Percentiles rank a stretch among this genome's conserved stretches.
Evolutionary conservation across 2,113 vertebrate species (phyloP).

Genomic region (Hypanus sabinus): DNA sequence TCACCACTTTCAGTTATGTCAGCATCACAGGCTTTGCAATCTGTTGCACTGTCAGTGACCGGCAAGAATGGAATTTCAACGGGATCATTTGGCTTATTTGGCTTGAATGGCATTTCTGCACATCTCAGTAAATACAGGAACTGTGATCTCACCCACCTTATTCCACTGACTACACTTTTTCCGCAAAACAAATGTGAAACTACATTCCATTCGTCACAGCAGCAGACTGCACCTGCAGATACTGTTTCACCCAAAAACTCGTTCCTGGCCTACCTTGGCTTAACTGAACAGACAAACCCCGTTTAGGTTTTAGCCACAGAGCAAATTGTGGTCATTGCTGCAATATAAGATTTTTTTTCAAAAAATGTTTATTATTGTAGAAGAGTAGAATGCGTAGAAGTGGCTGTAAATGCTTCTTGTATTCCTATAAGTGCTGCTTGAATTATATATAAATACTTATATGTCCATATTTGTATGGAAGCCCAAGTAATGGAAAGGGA

Average conservation of each 20-base stretch:
- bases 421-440: conserved; percentile 96
- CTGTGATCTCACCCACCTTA: conserved; percentile 85
- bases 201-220: conserved; percentile 80
- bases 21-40: conserved; percentile 92
- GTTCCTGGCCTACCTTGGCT: conserved; percentile 95
- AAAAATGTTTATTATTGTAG: conserved; percentile 46
- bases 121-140: conserved; percentile 82
- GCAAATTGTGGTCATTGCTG: conserved; percentile 65
- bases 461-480: conserved; percentile 37
- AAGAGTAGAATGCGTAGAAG: conserved; percentile 61
- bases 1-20: conserved; percentile 84
- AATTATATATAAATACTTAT: conserved; percentile 46
- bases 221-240: conserved; percentile 64
- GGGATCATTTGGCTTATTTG: conserved; percentile 61
- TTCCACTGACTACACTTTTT: conserved; percentile 94
- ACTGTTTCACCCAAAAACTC: conserved; percentile 87
- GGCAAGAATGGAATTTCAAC: conserved; percentile 56
- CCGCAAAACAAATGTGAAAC: conserved; percentile 75
- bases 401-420: conserved; percentile 80
- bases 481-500: conserved; percentile 55
- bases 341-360: conserved; percentile 50
- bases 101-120: conserved; percentile 64
- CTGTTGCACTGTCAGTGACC: conserved; percentile 80
- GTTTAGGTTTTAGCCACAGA: conserved; percentile 60
- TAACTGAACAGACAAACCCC: conserved; percentile 87